Base-by-base conservation (phyloP, 1,140 invertebrate species). In the Coenobita brevimanus region DNA sequence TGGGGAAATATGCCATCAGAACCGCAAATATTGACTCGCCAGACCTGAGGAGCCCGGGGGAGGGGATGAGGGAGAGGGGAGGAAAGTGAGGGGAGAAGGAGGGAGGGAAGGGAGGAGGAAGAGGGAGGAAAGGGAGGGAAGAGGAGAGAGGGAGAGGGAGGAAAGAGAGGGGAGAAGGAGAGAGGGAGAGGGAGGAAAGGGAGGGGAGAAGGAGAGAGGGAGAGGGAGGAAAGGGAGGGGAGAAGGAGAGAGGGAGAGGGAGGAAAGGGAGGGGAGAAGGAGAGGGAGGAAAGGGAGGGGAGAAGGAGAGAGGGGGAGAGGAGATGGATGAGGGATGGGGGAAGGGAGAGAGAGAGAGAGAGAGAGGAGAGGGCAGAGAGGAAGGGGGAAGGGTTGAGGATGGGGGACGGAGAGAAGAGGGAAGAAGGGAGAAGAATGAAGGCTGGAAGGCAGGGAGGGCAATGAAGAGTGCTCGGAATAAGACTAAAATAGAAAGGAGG, bases 181-280 rank as follows among this genome's bases (percentile, higher is more conserved):
- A 75, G 71, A 38, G 71, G 41, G 71, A 38, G 71, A 75, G 71
- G 41, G 71, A 41, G 71, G 41, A 38, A 38, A 38, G 41, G 33
- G 41, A 17, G 41, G 33, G 41, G 71, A 38, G 71, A 75, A 21
- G 41, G 71, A 75, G 71, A 75, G 33, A 75, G 71, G n/a, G 71
- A 75, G 24, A 75, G 71, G 41, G 71, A 41, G 33, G 41, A 17
- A 75, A 17, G 41, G 71, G 41, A n/a, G 27, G 73, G 50, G 24
- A 76, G 41, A 43, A 24, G 50, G 73, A 76, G 1, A 50, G 38
- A 46, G 41, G 30, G 38, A 78, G 41, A 24, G 43, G 50, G 36
- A 38, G 30, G 36, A 0, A 73, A 36, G 36, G 13, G 36, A 3
- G 15, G 13, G 36, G 69, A 33, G 69, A 38, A n/a, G n/a, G 17